Percentiles rank a stretch among this genome's conserved stretches.
Evolutionary conservation across 37 sponge, comb jelly and placozoan species (phyloP).

Genomic region (Tethya wilhelma): DNA sequence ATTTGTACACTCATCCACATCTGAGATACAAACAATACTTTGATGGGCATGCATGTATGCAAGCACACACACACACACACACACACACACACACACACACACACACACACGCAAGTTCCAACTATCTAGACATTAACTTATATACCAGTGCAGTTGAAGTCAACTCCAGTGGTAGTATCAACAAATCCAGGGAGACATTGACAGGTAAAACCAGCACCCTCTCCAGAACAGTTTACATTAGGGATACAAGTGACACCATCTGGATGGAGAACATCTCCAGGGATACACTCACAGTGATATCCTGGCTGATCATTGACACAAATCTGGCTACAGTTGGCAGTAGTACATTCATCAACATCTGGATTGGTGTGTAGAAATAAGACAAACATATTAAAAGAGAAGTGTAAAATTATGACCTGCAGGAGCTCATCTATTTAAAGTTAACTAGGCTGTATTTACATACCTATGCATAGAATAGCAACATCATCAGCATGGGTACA

Average conservation of each 20-base stretch:
- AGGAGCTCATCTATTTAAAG: no score
- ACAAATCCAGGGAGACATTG: not conserved
- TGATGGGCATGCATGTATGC: not conserved
- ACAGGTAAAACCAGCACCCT: not conserved
- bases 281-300: slow-evolving; percentile 41
- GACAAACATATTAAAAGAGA: no score
- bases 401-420: no score
- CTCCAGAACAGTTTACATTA: not conserved
- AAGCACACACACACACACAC: no score
- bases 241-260: not conserved
- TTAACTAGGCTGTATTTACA: no score
- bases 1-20: slow-evolving; percentile 43
- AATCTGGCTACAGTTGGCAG: slow-evolving; percentile 16
- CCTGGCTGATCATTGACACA: slow-evolving; percentile 34
- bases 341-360: slow-evolving; percentile 48
- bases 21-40: not conserved
- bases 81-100: no score
- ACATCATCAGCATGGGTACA: no score
- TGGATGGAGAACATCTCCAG: slow-evolving; percentile 30
- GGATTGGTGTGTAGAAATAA: no score
- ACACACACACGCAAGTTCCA: no score
- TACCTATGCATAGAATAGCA: no score
- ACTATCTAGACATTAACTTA: no score
- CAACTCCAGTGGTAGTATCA: not conserved
- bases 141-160: not conserved